Evolutionary conservation across 2,888 invertebrate genomes (phyloP), one percentile per base, ranked within the genome.

Genomic region (Caenorhabditis macrosperma): DNA sequence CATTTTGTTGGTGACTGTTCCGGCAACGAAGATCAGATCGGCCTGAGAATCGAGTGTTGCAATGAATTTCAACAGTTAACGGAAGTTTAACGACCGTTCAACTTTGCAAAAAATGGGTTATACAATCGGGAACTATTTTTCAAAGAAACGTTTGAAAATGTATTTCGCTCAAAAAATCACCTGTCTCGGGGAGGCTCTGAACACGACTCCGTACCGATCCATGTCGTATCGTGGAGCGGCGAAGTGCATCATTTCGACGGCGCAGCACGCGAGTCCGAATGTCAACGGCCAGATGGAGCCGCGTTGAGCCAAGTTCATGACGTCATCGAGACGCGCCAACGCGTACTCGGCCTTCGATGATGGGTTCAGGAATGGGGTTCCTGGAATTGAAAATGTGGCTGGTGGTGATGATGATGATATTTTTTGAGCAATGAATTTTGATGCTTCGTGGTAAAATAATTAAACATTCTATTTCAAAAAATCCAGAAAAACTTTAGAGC

Each of bases 1-100:
- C 99, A 99, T 99, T 93, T 99, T 99, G 92, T 99, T 99, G 24
- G 98, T 98, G 61, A 99, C 92, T 0, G 99, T 99, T 52, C 99
- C 99, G 84, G 99, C 98, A 0, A 99, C 97, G 91, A 99, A 97
- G 91, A 99, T 97, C 54, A 96, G 95, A 92, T 99, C 99, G 38
- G 97, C 94, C 92, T 99, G 97, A 69, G 80, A 54, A 41, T n/a
- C 35, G 10, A 24, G 15, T 22, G 17, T n/a, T n/a, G n/a, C n/a
- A n/a, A n/a, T n/a, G n/a, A n/a, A n/a, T n/a, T n/a, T n/a, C n/a
- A n/a, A n/a, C n/a, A n/a, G n/a, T n/a, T n/a, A n/a, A n/a, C n/a
- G n/a, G n/a, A n/a, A n/a, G n/a, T n/a, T n/a, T n/a, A n/a, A n/a
- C n/a, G n/a, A n/a, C n/a, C n/a, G n/a, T n/a, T n/a, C n/a, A n/a